Percentiles rank a stretch among this genome's conserved stretches.
phyloP scores from a whole-genome alignment of 2,888 invertebrate genomes.

The Seira ritae region DNA sequence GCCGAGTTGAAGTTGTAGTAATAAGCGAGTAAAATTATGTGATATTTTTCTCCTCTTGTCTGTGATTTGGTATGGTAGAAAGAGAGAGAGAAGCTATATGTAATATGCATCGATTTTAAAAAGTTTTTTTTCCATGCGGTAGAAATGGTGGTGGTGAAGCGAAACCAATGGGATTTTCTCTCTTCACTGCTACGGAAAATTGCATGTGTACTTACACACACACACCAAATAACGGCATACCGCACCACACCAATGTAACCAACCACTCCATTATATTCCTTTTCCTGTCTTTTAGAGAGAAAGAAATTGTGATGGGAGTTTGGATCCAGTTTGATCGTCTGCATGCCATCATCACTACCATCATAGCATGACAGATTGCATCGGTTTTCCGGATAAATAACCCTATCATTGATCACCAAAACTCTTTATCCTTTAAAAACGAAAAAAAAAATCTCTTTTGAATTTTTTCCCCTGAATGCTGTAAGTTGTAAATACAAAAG shows the following conservation, averaged over 20 bases:
- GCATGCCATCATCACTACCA: conserved; percentile 51
- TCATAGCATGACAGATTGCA: conserved; percentile 65
- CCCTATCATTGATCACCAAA: conserved; percentile 54
- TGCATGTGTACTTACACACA: conserved; percentile 44
- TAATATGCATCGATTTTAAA: too few relatives aligned
- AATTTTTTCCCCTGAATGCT: too few relatives aligned
- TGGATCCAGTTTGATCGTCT: conserved; percentile 39
- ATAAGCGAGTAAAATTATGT: too few relatives aligned
- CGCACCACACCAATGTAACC: conserved; percentile 21
- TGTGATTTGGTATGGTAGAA: too few relatives aligned
- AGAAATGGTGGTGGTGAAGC: conserved; percentile 35
- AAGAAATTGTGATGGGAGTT: conserved; percentile 13
- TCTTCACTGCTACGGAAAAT: conserved; percentile 32
- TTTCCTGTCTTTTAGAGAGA: conserved; percentile 12
- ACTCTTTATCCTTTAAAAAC: conserved; percentile 40
- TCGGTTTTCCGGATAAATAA: conserved; percentile 56
- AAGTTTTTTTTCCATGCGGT: too few relatives aligned
- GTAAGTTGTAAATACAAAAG: too few relatives aligned
- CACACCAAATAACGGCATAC: too few relatives aligned
- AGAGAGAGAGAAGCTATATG: too few relatives aligned
- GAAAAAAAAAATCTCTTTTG: too few relatives aligned
- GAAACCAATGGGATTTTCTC: conserved; percentile 43
- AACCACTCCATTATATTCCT: background rate
- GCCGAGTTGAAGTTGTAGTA: too few relatives aligned
- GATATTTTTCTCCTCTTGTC: background rate